Conservation (phyloP, 2,797 vertebrate genomes). For the Typhlichthys subterraneus region DNA sequence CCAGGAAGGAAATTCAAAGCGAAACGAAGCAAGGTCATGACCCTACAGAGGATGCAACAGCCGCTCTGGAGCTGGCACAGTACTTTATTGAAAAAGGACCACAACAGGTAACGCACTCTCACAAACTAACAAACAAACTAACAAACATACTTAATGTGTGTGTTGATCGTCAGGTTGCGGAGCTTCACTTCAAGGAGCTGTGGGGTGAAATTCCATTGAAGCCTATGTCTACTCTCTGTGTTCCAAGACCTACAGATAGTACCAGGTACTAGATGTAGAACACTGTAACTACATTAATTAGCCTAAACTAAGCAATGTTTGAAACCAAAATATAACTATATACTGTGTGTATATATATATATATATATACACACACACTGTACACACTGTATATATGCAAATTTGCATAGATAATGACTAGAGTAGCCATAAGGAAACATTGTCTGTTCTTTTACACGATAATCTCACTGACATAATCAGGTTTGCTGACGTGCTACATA, state of each 20-base stretch:
- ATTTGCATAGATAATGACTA: too few relatives aligned
- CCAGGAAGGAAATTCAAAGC: slow-evolving; percentile 86
- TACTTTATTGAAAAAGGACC: slow-evolving; percentile 89
- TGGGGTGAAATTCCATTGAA: slow-evolving; percentile 50
- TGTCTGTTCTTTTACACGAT: background rate
- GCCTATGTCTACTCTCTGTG: slow-evolving; percentile 19
- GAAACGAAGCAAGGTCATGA: slow-evolving; percentile 78
- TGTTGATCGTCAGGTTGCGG: slow-evolving; percentile 63
- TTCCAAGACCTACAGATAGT: slow-evolving; percentile 13
- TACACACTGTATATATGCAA: too few relatives aligned
- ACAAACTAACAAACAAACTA: slow-evolving; percentile 7
- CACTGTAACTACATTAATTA: background rate
- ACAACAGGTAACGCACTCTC: slow-evolving; percentile 71
- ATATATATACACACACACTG: too few relatives aligned
- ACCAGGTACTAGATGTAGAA: slow-evolving; percentile 39
- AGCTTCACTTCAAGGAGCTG: slow-evolving; percentile 63
- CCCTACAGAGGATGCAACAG: slow-evolving; percentile 85
- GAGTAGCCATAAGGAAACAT: too few relatives aligned
- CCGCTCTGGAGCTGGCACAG: slow-evolving; percentile 84
- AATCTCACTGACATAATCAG: slow-evolving; percentile 40
- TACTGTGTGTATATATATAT: too few relatives aligned
- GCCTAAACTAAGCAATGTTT: too few relatives aligned
- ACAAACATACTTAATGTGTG: slow-evolving; percentile 8
- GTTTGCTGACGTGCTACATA: slow-evolving; percentile 79
- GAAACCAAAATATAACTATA: too few relatives aligned